Base-by-base conservation (phyloP, 2,113 vertebrate species). In the Campylorhamphus procurvoides region DNA sequence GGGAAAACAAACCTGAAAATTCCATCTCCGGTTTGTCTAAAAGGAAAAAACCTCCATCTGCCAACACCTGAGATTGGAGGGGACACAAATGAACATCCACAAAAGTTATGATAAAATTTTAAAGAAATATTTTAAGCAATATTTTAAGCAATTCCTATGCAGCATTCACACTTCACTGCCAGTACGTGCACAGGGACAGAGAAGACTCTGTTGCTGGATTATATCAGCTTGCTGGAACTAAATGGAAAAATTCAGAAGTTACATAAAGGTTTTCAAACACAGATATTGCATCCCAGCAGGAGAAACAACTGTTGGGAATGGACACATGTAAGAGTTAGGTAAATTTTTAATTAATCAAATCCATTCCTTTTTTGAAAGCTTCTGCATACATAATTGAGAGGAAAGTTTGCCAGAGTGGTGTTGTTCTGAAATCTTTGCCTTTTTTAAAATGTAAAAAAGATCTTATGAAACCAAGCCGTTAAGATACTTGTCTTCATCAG, bases 71-170 rank as follows among this genome's bases (percentile, higher is more conserved):
- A 89, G 81, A 53, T 79, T 11, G 9, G 35, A 78, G 42, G 28
- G 58, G 44, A 67, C 50, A 83, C 44, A 75, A 90, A 37, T 5
- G 24, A 95, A 56, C 89, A 56, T 75, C 27, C 50, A 56, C 84
- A 37, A 49, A 90, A 87, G 59, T 91, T 87, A 79, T 71, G 72
- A 84, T 96, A 89, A 97, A 96, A 90, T 82, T 92, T 94, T 87
- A 79, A 96, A 96, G 60, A 87, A 74, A 76, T 88, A 87, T 76
- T 93, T 92, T 73, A 83, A 90, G 56, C 49, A 74, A 76, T 88
- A 87, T 76, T 93, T 92, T 73, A 83, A 90, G 56, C 49, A 80
- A 83, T 72, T 88, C 76, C 83, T 52, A 31, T 86, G 72, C 29
- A 74, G 42, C 84, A 62, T 91, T 89, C 75, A 52, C 67, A 84